A percentile compares a stretch with the other conserved stretches of the same genome.
phyloP scores from a whole-genome alignment of 2,113 vertebrate species.

The Ondatra zibethicus region DNA sequence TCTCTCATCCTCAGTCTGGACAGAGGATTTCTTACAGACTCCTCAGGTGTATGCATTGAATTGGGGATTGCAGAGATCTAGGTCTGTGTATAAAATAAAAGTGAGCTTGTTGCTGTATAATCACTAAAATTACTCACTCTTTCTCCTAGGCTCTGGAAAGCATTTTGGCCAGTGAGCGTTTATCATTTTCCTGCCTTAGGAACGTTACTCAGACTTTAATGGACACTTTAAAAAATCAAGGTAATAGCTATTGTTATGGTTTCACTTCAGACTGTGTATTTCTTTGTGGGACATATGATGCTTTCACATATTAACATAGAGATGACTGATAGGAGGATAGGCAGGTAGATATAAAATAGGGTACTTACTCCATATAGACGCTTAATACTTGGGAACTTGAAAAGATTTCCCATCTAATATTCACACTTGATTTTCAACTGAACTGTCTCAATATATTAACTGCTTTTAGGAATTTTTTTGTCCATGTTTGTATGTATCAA shows the following conservation, averaged over 20 bases:
- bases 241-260: slow-evolving; percentile 82
- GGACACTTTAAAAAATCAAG: slow-evolving; percentile 92
- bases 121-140: slow-evolving; percentile 53
- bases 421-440: neutral
- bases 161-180: slow-evolving; percentile 90
- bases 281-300: neutral
- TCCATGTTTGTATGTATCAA: neutral
- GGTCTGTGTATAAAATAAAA: neutral
- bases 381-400: neutral
- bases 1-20: neutral
- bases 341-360: neutral
- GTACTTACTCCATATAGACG: too few species aligned
- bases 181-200: slow-evolving; percentile 92
- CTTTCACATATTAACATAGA: neutral
- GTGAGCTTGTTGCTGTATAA: neutral
- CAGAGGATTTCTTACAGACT: neutral
- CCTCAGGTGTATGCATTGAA: neutral
- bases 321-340: neutral
- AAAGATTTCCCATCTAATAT: neutral
- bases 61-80: neutral
- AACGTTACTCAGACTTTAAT: slow-evolving; percentile 90
- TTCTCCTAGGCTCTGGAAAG: slow-evolving; percentile 93
- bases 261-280: neutral
- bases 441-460: neutral
- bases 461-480: neutral